A percentile compares a stretch with the other conserved stretches of the same genome.
phyloP scores from a whole-genome alignment of 53 echinoderm and acorn worm species.

The Crossaster papposus region DNA sequence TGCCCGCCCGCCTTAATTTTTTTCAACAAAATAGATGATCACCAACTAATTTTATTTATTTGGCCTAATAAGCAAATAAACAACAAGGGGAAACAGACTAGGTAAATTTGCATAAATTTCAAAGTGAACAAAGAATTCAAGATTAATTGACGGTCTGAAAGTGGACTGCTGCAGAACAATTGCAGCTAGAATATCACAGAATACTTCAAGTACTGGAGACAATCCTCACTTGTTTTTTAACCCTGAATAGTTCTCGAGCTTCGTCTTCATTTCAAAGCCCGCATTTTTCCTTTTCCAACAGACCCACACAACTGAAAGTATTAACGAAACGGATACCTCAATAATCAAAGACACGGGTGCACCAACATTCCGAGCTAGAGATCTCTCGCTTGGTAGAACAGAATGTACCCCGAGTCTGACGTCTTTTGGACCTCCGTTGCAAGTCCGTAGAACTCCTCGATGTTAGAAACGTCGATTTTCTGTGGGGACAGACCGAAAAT shows the following conservation, averaged over 20 bases:
- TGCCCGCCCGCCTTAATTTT: too few species aligned
- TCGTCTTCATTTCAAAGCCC: too few species aligned
- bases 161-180: background rate
- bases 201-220: background rate
- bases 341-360: too few species aligned
- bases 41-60: too few species aligned
- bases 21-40: too few species aligned
- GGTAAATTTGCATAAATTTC: too few species aligned
- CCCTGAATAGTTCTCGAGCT: background rate
- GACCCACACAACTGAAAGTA: constrained; percentile 1
- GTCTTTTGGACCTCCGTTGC: constrained; percentile 99
- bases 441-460: constrained; percentile 96
- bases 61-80: too few species aligned
- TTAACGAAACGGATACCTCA: background rate
- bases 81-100: too few species aligned
- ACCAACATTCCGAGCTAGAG: constrained; percentile 13
- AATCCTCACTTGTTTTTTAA: background rate
- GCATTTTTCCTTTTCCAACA: background rate
- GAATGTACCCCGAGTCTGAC: constrained; percentile 96
- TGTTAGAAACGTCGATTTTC: constrained; percentile 98
- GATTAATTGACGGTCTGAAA: too few species aligned
- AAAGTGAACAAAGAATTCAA: too few species aligned
- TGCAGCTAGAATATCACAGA: background rate
- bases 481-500: constrained; percentile 9
- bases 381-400: constrained; percentile 95